A percentile compares a stretch with the other conserved stretches of the same genome.
Conservation (phyloP, 1,140 invertebrate genomes). For the Orchesella cincta region DNA sequence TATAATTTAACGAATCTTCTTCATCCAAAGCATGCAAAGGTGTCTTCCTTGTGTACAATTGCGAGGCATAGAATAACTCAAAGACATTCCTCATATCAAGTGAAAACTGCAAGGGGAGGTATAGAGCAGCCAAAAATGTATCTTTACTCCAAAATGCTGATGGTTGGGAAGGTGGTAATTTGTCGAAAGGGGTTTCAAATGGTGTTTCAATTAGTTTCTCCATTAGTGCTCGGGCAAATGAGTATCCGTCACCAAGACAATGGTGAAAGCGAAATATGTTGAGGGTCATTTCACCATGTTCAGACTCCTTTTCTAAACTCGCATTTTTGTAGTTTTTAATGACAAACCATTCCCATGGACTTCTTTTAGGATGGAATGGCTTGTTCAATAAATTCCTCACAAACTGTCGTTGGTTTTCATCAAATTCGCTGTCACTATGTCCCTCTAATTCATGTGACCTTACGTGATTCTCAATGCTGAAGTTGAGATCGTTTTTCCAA, state of each 20-base stretch:
- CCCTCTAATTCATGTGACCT: background rate
- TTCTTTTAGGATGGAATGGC: background rate
- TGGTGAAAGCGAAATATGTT: background rate
- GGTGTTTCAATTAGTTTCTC: background rate
- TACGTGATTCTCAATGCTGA: background rate
- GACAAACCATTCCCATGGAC: background rate
- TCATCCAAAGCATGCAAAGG: too few species aligned
- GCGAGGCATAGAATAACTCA: too few species aligned
- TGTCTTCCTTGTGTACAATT: too few species aligned
- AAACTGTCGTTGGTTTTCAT: background rate
- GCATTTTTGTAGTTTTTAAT: background rate
- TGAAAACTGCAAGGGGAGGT: too few species aligned
- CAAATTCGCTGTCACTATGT: background rate
- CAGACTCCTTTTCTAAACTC: too few species aligned
- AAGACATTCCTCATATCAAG: too few species aligned
- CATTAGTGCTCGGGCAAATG: background rate
- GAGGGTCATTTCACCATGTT: background rate
- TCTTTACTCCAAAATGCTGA: too few species aligned
- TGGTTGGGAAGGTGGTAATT: too few species aligned
- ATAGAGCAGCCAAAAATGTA: too few species aligned
- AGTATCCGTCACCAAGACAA: background rate
- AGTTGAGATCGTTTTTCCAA: conserved; percentile 9
- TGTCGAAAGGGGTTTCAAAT: too few species aligned
- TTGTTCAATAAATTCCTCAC: background rate
- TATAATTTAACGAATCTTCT: too few species aligned